A percentile compares a stretch with the other conserved stretches of the same genome.
These are phyloP conservation scores for Ceratitis capitata DNA, from an alignment of 1,140 invertebrate genomes.

Conservation along the genomic window DNA sequence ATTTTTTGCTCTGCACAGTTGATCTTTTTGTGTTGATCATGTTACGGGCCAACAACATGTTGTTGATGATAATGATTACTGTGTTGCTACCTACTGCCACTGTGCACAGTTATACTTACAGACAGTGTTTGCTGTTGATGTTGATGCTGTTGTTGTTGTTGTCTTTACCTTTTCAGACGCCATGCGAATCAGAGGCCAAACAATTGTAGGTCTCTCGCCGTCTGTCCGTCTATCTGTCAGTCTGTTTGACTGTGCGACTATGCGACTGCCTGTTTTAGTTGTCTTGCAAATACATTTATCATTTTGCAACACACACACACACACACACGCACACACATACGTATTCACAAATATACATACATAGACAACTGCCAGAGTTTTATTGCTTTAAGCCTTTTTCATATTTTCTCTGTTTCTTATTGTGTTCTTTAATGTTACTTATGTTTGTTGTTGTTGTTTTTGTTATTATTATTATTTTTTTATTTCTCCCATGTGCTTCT, in stretches of 20 bases:
- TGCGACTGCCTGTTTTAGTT: not conserved
- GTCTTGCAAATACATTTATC: slow-evolving; percentile 16
- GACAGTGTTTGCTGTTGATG: not conserved
- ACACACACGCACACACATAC: not conserved
- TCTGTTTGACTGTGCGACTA: not conserved
- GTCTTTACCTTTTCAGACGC: not conserved
- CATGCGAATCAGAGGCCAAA: slow-evolving; percentile 6
- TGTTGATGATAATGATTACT: slow-evolving; percentile 20
- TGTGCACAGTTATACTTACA: not conserved
- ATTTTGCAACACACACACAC: not conserved
- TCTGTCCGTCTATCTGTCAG: too few relatives aligned
- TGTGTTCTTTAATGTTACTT: not conserved
- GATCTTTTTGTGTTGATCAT: not conserved
- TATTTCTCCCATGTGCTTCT: not conserved
- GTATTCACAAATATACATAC: not conserved
- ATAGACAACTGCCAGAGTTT: not conserved
- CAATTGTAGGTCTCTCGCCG: not conserved
- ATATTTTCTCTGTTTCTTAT: not conserved
- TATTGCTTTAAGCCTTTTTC: not conserved
- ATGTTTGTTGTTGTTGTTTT: not conserved
- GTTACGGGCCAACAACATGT: slow-evolving; percentile 25
- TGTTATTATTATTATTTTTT: not conserved
- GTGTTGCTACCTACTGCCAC: slow-evolving; percentile 11
- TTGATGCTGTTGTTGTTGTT: not conserved
- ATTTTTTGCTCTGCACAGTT: too few relatives aligned